Percentiles rank a stretch among this genome's conserved stretches.
Conservation (phyloP, 2,113 vertebrate species). For the Microtus montanus region DNA sequence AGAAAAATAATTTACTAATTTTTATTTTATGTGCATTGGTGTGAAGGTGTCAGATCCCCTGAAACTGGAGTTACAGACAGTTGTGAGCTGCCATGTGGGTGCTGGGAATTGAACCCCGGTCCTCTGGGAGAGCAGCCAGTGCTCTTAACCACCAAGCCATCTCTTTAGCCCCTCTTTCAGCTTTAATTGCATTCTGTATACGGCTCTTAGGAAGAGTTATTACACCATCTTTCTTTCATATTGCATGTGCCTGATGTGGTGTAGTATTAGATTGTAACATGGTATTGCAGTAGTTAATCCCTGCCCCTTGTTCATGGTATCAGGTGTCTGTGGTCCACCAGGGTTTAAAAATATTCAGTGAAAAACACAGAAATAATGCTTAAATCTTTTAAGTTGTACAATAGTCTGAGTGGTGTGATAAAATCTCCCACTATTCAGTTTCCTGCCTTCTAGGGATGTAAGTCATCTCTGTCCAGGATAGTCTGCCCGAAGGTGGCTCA, state of each 20-base stretch:
- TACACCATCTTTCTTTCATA: conserved; percentile 2
- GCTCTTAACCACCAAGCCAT: not conserved
- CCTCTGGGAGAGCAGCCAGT: not conserved
- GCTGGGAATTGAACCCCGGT: not conserved
- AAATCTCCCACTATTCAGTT: not conserved
- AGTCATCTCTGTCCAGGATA: not conserved
- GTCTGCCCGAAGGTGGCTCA: not conserved
- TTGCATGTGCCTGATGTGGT: not conserved
- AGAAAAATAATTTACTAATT: not conserved
- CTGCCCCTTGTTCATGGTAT: not conserved
- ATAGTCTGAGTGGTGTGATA: not conserved
- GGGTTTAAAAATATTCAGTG: not conserved
- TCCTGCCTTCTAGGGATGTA: not conserved
- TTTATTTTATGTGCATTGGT: not conserved
- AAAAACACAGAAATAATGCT: not conserved
- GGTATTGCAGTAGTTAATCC: too few species aligned
- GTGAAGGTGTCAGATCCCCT: not conserved
- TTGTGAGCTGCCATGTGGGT: not conserved
- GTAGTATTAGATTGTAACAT: not conserved
- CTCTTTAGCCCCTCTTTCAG: not conserved
- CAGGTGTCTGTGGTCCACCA: not conserved
- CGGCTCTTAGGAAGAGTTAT: conserved; percentile 10
- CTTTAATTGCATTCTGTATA: conserved; percentile 17
- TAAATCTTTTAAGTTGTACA: not conserved
- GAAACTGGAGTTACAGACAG: not conserved